Percentiles rank a stretch among this genome's conserved stretches.
These are phyloP conservation scores for Onthophagus taurus DNA, from an alignment of 1,140 invertebrate species.

Conservation along the genomic window DNA sequence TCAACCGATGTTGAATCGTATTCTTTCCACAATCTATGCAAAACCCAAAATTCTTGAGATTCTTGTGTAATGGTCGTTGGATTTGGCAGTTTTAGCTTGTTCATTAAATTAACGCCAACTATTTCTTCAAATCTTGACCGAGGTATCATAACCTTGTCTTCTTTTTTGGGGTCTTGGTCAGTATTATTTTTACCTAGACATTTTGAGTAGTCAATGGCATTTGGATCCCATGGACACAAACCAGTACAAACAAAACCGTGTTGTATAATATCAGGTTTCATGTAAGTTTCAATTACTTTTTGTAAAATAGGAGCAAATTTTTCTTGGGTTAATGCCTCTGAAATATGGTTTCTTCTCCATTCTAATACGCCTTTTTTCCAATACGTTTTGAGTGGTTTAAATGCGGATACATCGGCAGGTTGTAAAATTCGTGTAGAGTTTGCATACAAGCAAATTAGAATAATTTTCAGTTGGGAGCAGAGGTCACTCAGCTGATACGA, in stretches of 20 bases:
- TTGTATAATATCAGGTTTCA: conserved; percentile 8
- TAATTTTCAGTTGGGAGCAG: conserved; percentile 18
- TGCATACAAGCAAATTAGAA: conserved; percentile 8
- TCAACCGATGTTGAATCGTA: not conserved
- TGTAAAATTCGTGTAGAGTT: conserved; percentile 20
- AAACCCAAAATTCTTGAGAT: conserved; percentile 6
- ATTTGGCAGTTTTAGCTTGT: conserved; percentile 9
- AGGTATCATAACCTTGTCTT: conserved; percentile 4
- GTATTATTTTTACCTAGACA: conserved; percentile 17
- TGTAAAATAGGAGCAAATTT: conserved; percentile 26
- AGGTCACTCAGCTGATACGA: conserved; percentile 22
- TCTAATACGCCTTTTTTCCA: conserved; percentile 23
- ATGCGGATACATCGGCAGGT: conserved; percentile 34
- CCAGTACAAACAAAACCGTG: conserved; percentile 21
- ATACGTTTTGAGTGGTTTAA: conserved; percentile 28
- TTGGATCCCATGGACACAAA: conserved; percentile 19
- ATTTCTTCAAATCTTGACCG: conserved; percentile 14
- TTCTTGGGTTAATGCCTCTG: conserved; percentile 17
- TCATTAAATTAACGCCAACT: conserved; percentile 10
- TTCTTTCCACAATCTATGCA: conserved; percentile 8
- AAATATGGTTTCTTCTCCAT: conserved; percentile 18
- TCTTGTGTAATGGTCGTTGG: not conserved
- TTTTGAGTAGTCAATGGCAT: conserved; percentile 23
- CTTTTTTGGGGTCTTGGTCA: not conserved
- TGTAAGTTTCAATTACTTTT: conserved; percentile 16